Percentiles rank a stretch among this genome's conserved stretches.
phyloP scores from a whole-genome alignment of 2,888 invertebrate genomes.

The Digitonthophagus gazella region DNA sequence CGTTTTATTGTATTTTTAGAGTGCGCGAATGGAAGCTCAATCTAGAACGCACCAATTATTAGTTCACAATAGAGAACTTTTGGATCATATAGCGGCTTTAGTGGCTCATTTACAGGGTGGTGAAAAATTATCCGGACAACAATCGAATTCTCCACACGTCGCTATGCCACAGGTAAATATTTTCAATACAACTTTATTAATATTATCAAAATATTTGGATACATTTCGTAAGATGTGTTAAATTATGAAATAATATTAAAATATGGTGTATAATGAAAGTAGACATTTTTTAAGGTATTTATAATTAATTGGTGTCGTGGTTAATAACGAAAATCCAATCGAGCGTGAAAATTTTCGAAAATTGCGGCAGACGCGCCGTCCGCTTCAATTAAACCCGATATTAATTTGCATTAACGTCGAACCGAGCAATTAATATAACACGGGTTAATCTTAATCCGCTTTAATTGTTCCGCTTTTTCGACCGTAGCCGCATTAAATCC shows the following conservation, averaged over 20 bases:
- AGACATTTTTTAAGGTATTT: no score
- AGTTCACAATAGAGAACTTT: constrained; percentile 89
- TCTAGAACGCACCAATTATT: constrained; percentile 91
- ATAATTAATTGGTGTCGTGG: no score
- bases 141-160: constrained; percentile 56
- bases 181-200: no score
- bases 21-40: constrained; percentile 55
- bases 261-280: no score
- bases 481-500: not conserved
- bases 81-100: constrained; percentile 91
- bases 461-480: not conserved
- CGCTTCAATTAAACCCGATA: not conserved
- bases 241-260: no score
- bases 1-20: no score
- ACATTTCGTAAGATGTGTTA: not conserved
- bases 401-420: not conserved
- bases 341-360: not conserved
- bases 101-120: constrained; percentile 86
- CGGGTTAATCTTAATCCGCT: not conserved
- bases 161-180: constrained; percentile 69
- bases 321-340: not conserved
- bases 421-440: not conserved
- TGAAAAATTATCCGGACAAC: constrained; percentile 62
- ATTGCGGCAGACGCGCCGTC: not conserved
- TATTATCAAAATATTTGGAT: not conserved